phyloP scores from a whole-genome alignment of 2,113 vertebrate species.

The Rhineura floridana region DNA sequence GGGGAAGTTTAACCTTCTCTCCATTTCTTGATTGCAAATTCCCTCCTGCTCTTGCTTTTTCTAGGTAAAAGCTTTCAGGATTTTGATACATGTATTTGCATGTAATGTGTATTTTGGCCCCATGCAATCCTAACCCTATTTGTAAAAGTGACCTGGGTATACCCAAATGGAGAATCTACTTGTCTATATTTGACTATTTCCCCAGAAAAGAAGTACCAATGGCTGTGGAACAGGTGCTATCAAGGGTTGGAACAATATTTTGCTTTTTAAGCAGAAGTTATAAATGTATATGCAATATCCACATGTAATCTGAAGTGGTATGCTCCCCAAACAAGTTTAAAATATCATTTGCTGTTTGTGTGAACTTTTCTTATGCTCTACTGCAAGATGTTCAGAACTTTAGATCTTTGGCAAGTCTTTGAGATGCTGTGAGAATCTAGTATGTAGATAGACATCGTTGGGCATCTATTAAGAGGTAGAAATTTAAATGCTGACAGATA shows the following conservation, averaged over 20 bases:
- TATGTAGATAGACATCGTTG: conserved; percentile 12
- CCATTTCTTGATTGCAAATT: neutral
- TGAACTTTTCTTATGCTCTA: neutral
- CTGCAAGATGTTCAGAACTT: neutral
- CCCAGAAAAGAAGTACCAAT: neutral
- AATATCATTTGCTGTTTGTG: neutral
- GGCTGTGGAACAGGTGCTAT: neutral
- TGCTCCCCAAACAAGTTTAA: neutral
- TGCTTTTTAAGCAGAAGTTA: too few relatives aligned
- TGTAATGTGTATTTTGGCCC: neutral
- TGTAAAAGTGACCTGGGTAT: neutral
- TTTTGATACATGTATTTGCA: too few relatives aligned
- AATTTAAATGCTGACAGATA: conserved; percentile 27
- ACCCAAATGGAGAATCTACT: neutral
- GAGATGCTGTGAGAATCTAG: neutral
- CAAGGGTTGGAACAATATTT: neutral
- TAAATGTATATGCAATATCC: too few relatives aligned
- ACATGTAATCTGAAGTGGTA: neutral
- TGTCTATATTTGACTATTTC: neutral
- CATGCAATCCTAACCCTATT: neutral
- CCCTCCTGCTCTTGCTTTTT: neutral
- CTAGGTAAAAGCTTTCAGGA: neutral
- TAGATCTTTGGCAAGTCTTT: neutral
- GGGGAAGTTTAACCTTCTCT: neutral
- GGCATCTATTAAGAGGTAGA: conserved; percentile 21